phyloP scores from a whole-genome alignment of 2,797 vertebrate genomes.

The Notolepis coatsorum region DNA sequence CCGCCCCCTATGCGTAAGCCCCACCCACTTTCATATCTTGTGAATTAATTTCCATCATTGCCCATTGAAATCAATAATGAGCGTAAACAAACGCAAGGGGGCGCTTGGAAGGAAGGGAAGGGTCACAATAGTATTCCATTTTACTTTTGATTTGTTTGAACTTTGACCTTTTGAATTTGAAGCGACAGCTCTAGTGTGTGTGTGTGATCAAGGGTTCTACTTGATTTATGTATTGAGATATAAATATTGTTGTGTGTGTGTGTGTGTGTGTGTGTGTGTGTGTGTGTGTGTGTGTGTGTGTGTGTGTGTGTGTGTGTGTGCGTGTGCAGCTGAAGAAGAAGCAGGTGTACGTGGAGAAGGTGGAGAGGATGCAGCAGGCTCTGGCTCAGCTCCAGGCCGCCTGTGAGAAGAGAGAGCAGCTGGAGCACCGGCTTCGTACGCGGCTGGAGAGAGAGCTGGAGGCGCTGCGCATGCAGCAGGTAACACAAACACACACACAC shows the following conservation, averaged over 20 bases:
- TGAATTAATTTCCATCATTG: no score
- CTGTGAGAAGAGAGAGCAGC: conserved; percentile 96
- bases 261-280: conserved; percentile 12
- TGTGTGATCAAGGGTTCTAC: neutral
- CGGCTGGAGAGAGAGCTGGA: conserved; percentile 95
- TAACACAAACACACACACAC: conserved; percentile 51
- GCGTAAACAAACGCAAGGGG: no score
- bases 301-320: conserved; percentile 30
- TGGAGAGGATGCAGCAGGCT: conserved; percentile 98
- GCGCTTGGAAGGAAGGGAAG: no score
- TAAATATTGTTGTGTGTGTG: neutral
- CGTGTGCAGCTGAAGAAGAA: conserved; percentile 96
- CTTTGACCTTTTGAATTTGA: no score
- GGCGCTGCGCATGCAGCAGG: conserved; percentile 96
- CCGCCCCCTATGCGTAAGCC: no score
- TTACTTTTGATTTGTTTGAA: no score
- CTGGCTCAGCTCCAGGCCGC: conserved; percentile 96
- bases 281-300: conserved; percentile 17
- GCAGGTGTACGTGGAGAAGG: conserved; percentile 98
- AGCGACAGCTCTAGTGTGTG: no score
- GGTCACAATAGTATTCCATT: no score
- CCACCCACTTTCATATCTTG: no score
- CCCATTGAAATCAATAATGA: no score
- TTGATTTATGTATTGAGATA: neutral
- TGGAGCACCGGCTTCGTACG: conserved; percentile 93